phyloP scores from a whole-genome alignment of 2,888 invertebrate genomes.

The Acanthopleura granulata region DNA sequence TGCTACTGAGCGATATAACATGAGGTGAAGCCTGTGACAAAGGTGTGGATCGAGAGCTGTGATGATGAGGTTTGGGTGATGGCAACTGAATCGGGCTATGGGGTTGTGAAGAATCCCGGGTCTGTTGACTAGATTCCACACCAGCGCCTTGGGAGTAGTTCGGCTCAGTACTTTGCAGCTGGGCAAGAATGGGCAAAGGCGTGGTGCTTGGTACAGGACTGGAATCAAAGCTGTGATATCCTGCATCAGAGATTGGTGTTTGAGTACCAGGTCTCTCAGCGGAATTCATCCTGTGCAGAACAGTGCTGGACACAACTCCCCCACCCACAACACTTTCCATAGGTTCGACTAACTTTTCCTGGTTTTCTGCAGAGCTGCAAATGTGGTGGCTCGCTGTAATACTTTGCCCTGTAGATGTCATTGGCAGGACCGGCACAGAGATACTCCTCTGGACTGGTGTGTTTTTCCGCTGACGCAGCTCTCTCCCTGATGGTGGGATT shows the following conservation, averaged over 20 bases:
- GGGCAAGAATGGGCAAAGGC: not conserved
- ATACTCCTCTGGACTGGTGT: conserved; percentile 25
- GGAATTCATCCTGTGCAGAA: not conserved
- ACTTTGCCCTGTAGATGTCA: not conserved
- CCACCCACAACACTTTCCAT: not conserved
- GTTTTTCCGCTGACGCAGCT: conserved; percentile 21
- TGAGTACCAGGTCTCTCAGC: not conserved
- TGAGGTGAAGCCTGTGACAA: not conserved
- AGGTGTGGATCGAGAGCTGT: conserved; percentile 3
- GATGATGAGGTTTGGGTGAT: conserved; percentile 22
- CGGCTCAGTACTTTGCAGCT: not conserved
- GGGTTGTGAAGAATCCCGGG: conserved; percentile 25
- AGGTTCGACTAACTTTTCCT: not conserved
- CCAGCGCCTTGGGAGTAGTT: not conserved
- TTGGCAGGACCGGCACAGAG: conserved; percentile 26
- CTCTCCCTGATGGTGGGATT: conserved; percentile 24
- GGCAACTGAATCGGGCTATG: conserved; percentile 24
- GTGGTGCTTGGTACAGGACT: conserved; percentile 34
- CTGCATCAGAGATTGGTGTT: conserved; percentile 45
- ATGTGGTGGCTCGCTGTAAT: not conserved
- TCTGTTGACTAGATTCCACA: not conserved
- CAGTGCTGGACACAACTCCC: not conserved
- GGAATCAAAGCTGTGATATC: conserved; percentile 20
- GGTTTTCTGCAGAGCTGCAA: not conserved
- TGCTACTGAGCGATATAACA: conserved; percentile 4